phyloP scores from a whole-genome alignment of 2,797 vertebrate genomes.

The Pipistrellus pygmaeus region DNA sequence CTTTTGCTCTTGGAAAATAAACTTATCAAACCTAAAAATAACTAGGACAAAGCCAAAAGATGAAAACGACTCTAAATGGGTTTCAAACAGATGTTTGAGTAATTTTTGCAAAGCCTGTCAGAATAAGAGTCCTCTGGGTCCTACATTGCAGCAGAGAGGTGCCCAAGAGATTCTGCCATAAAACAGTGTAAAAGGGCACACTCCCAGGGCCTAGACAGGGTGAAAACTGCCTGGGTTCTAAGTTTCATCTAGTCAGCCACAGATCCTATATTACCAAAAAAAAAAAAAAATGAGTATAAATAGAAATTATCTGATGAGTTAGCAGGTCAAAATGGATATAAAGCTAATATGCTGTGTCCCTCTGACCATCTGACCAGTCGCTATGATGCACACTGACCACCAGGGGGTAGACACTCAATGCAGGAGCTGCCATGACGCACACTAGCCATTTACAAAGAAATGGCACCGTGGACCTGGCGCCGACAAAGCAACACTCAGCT shows the following conservation, averaged over 20 bases:
- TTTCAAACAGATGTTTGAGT: conserved; percentile 77
- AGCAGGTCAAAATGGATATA: neutral
- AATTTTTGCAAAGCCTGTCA: conserved; percentile 73
- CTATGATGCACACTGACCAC: no score
- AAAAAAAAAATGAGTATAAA: neutral
- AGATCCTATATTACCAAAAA: neutral
- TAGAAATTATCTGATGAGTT: conserved; percentile 6
- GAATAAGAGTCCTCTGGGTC: conserved; percentile 14
- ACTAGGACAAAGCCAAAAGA: conserved; percentile 78
- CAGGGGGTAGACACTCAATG: no score
- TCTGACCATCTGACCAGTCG: no score
- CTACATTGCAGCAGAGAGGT: conserved; percentile 60
- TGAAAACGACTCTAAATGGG: conserved; percentile 72
- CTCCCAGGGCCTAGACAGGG: neutral
- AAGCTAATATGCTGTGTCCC: neutral
- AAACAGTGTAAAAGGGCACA: conserved; percentile 9
- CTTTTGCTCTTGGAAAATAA: conserved; percentile 76
- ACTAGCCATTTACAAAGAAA: no score
- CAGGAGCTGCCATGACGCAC: no score
- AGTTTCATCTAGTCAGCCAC: neutral
- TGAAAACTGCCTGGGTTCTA: conserved; percentile 57
- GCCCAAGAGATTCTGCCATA: conserved; percentile 31
- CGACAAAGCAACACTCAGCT: no score
- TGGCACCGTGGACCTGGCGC: fast-evolving
- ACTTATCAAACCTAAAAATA: conserved; percentile 84